Evolutionary conservation across 2,888 invertebrate genomes (phyloP).

Genomic region (Drosophila ezoana): DNA sequence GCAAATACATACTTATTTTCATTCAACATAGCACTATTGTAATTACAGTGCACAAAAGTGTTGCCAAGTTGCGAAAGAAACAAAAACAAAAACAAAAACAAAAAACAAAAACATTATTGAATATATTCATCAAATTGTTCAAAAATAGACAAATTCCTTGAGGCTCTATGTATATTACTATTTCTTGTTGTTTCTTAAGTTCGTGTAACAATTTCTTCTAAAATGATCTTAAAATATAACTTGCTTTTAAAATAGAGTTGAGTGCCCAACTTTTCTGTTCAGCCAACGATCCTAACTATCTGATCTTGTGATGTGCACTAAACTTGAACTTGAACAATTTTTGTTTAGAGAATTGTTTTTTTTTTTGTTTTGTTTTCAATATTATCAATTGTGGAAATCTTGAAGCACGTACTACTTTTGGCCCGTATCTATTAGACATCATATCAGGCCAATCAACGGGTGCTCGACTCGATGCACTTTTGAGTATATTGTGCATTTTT

Average conservation of each 20-base stretch:
- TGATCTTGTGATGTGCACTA: background rate
- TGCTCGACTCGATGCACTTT: background rate
- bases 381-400: background rate
- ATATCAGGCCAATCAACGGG: background rate
- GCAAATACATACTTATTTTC: no score
- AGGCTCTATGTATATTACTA: no score
- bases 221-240: no score
- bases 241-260: no score
- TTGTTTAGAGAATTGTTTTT: background rate
- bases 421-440: conserved; percentile 1
- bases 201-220: no score
- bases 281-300: background rate
- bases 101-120: no score
- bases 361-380: no score
- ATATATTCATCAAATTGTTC: no score
- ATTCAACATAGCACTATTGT: background rate
- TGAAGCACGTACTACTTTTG: conserved; percentile 9
- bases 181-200: no score
- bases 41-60: background rate
- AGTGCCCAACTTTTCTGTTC: no score
- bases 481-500: conserved; percentile 6
- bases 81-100: no score
- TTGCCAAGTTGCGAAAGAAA: background rate
- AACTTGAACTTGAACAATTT: background rate
- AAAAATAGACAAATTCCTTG: no score